Evolutionary conservation across 2,888 invertebrate species (phyloP), one percentile per base, ranked within the genome.

Genomic region (Eupithecia abbreviata): DNA sequence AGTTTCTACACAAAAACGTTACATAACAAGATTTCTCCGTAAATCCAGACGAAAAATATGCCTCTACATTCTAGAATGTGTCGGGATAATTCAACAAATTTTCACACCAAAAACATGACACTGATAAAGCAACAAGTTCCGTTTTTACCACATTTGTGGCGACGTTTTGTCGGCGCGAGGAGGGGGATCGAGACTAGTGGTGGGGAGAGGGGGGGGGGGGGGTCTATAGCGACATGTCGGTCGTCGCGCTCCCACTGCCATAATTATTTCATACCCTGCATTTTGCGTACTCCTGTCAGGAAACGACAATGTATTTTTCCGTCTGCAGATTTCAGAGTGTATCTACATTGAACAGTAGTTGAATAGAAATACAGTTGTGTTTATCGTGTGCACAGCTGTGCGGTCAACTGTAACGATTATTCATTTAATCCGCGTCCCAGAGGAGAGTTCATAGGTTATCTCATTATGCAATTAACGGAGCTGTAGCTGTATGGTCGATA

Each of bases 241-340:
- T 43, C 86, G 65, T 74, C 71, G 89, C 86, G 87, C 90, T 88
- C 88, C 87, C 88, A 84, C 88, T 87, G 88, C 88, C 89, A 91
- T 94, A 93, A 94, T 94, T 94, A 93, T 94, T 94, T 93, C 92
- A 92, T 93, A 91, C 92, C 91, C 90, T 89, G 90, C 90, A 89
- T 92, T 90, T 90, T 87, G 88, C 89, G 86, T 90, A 87, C 85
- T 68, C 10, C 49, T 88, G 89, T 86, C 88, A 82, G 84, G 89
- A 90, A 92, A 92, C 89, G 90, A 86, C 86, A 85, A 85, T 83
- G 85, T 90, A 90, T 92, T 92, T 92, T 91, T 90, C 89, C 89
- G 89, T 89, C 89, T 89, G 85, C 84, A 84, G 82, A 75, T 84
- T 86, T 85, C 82, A 62, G 62, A 62, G 12, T 30, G 18, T 62